phyloP scores from a whole-genome alignment of 2,113 vertebrate genomes.

The Craseonycteris thonglongyai region DNA sequence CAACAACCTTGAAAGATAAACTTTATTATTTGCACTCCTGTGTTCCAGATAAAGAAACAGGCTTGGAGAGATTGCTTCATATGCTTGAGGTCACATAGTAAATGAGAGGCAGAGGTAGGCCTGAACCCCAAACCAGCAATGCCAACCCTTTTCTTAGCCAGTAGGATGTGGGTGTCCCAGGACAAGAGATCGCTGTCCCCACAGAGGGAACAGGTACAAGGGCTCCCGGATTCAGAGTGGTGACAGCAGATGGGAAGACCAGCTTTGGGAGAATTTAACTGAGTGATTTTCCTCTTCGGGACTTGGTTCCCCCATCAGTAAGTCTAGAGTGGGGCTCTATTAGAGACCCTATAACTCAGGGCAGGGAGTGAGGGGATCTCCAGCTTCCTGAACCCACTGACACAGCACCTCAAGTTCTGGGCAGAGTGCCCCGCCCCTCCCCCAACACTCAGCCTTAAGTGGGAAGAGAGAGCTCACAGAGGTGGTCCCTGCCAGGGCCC shows the following conservation, averaged over 20 bases:
- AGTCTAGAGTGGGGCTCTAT: neutral
- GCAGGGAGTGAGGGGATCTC: neutral
- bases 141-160: neutral
- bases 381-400: no score
- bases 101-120: neutral
- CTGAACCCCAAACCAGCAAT: neutral
- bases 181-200: neutral
- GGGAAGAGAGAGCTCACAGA: neutral
- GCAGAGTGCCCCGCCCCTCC: accelerated
- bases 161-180: neutral
- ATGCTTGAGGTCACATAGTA: neutral
- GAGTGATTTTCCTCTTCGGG: neutral
- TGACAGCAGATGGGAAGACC: neutral
- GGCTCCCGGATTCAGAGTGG: neutral
- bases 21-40: no score
- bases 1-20: neutral
- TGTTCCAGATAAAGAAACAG: neutral
- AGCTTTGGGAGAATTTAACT: neutral
- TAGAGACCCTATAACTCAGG: neutral
- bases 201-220: no score
- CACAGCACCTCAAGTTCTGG: neutral
- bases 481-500: no score
- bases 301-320: neutral
- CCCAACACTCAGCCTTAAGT: neutral
- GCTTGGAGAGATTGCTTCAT: neutral